A percentile compares a stretch with the other conserved stretches of the same genome.
Conservation (phyloP, 1,140 invertebrate species). For the Bradysia coprophila region DNA sequence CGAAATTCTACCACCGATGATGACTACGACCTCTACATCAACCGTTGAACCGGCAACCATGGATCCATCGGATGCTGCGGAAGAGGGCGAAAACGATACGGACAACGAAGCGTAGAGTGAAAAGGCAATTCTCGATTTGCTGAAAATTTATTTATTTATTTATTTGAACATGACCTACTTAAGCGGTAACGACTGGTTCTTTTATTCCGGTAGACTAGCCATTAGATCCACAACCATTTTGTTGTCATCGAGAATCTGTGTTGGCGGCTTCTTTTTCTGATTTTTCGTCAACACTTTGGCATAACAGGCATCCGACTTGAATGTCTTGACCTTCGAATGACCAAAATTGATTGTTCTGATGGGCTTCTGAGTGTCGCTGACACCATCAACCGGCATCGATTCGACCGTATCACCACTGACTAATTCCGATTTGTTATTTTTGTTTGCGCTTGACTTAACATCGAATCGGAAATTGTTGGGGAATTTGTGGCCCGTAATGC, state of each 20-base stretch:
- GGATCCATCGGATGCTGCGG: not conserved
- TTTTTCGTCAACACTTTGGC: not conserved
- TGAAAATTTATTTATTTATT: no score
- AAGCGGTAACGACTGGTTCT: no score
- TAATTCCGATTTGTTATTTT: not conserved
- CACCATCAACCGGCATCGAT: not conserved
- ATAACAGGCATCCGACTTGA: not conserved
- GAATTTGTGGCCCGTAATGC: slow-evolving; percentile 38
- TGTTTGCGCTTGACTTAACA: slow-evolving; percentile 6
- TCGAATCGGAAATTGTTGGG: slow-evolving; percentile 42
- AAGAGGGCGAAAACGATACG: not conserved
- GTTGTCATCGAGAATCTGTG: not conserved
- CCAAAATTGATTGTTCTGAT: not conserved
- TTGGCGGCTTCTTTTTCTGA: not conserved
- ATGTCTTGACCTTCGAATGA: not conserved
- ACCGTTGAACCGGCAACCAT: not conserved
- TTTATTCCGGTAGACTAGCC: not conserved
- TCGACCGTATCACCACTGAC: not conserved
- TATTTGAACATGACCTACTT: no score
- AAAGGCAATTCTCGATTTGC: no score
- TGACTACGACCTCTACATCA: slow-evolving; percentile 12
- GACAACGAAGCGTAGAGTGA: not conserved
- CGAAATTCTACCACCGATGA: slow-evolving; percentile 31
- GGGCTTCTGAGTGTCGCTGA: not conserved
- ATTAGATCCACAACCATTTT: not conserved